Conservation (phyloP, 2,797 vertebrate genomes). For the Coccyzus lansbergi region DNA sequence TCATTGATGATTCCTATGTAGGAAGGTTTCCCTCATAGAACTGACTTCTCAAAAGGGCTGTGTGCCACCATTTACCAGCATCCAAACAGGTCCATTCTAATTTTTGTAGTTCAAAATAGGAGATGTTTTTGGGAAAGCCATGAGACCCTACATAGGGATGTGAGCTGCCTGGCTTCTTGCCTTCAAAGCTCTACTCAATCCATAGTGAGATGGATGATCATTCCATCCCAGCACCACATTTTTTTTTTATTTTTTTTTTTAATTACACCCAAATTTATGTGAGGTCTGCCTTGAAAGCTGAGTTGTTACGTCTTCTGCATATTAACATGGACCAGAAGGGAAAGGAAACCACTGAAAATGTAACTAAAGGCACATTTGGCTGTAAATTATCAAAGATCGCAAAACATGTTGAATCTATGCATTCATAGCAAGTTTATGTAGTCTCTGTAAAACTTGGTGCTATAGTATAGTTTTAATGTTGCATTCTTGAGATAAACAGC, state of each 20-base stretch:
- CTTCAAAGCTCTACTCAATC: neutral
- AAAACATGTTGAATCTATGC: neutral
- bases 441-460: neutral
- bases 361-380: neutral
- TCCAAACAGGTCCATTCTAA: neutral
- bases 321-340: neutral
- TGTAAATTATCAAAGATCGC: neutral
- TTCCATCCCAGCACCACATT: neutral
- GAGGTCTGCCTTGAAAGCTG: neutral
- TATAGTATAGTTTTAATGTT: neutral
- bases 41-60: neutral
- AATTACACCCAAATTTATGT: neutral
- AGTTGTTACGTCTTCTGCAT: neutral
- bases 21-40: neutral
- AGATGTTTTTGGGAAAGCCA: neutral
- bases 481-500: neutral
- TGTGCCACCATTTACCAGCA: fast-evolving
- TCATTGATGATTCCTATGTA: neutral
- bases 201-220: neutral
- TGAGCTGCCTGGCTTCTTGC: neutral
- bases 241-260: neutral
- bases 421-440: neutral
- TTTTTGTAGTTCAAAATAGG: neutral
- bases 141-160: fast-evolving
- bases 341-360: neutral